phyloP scores from a whole-genome alignment of 2,113 vertebrate genomes.

The Ramphastos sulfuratus region DNA sequence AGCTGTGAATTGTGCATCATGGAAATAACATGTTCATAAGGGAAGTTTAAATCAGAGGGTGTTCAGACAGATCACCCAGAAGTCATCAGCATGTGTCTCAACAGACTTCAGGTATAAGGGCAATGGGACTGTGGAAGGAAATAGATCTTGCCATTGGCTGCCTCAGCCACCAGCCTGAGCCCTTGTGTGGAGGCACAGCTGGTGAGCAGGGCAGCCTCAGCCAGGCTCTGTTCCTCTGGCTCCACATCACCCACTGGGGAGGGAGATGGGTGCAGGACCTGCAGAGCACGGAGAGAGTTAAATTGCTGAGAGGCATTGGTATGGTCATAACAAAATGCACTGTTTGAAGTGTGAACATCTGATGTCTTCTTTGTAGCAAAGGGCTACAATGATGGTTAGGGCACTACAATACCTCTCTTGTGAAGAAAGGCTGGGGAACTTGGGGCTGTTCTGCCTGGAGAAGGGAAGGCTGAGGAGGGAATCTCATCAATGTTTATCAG shows the following conservation, averaged over 20 bases:
- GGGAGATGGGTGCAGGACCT: not conserved
- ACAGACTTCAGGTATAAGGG: not conserved
- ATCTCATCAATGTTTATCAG: too few relatives aligned
- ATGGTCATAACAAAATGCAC: not conserved
- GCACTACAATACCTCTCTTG: too few relatives aligned
- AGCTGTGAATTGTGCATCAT: not conserved
- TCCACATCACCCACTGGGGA: not conserved
- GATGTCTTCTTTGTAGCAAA: not conserved
- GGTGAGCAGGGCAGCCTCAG: not conserved
- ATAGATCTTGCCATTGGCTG: not conserved
- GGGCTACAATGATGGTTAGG: too few relatives aligned
- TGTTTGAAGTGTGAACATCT: not conserved
- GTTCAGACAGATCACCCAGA: not conserved
- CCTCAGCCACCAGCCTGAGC: not conserved
- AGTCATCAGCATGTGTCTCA: not conserved
- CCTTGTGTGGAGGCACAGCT: not conserved
- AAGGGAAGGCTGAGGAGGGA: too few relatives aligned
- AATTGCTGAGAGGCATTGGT: rapidly evolving
- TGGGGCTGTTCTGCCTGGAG: too few relatives aligned
- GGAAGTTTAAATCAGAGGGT: not conserved
- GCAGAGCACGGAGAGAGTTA: not conserved
- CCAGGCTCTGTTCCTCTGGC: rapidly evolving
- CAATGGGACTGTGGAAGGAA: not conserved
- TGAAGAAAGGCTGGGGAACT: too few relatives aligned
- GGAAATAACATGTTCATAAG: not conserved